Base-by-base conservation (phyloP, 2,888 invertebrate genomes). In the Nomada hirtipes region DNA sequence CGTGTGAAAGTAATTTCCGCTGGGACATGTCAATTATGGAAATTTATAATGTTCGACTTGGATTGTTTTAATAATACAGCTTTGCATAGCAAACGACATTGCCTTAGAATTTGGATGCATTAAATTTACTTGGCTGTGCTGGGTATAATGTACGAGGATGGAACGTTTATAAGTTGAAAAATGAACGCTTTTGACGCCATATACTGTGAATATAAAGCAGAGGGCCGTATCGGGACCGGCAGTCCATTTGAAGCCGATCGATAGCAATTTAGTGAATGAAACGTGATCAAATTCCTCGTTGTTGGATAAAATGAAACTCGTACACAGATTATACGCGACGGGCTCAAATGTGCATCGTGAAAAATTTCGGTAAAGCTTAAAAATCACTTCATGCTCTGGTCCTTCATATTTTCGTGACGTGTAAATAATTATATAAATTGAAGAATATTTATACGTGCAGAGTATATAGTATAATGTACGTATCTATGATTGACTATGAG, bases 11-110 rank as follows among this genome's bases (percentile, higher is more conserved):
- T 50, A 23, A 53, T 79, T 70, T 55, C 23, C 60, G 20, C 53
- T 26, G 26, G 44, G 26, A n/a, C 15, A 26, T 50, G 69, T 81
- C 68, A 74, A 82, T 75, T 79, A 82, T 59, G 52, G 61, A 82
- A 75, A 79, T 75, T 75, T 65, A 79, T 61, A 23, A 23, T n/a
- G 23, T 50, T 64, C 26, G 18, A 71, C 20, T 71, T 26, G 9
- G 26, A 68, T 71, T 26, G 42, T 61, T 60, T 60, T 26, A 18
- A 44, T 61, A 2, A 29, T 23, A 26, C 44, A 44, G 7, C 23
- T 18, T 50, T 18, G 26, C 44, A 9, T 15, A 1, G 18, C 13
- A 20, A 0, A 7, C 23, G 4, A 10, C 15, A 15, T 4, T 7
- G 44, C 23, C 50, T 15, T 7, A 23, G 18, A 26, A 50, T 64